Evolutionary conservation across 2,888 invertebrate genomes (phyloP), one percentile per base, ranked within the genome.

Genomic region (Cybosia mesomella): DNA sequence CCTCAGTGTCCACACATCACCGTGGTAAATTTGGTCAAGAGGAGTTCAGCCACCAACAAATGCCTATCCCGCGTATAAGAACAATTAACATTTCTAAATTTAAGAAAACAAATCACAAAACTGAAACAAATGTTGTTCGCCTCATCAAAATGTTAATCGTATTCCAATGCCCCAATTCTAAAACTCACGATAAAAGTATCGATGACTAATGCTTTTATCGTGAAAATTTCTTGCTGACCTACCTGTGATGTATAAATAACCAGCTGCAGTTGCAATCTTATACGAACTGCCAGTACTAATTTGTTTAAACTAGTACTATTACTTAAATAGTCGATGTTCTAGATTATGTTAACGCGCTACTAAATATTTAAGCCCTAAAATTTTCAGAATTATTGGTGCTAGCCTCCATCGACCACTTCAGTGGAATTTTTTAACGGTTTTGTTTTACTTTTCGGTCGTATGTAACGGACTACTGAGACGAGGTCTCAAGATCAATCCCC

Each of bases 131-230:
- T 0, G 15, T 49, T n/a, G 49, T n/a, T 49, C 49, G 49, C 49
- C 49, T 69, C 64, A 71, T 73, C 58, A 67, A 65, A 60, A 77
- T 73, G 11, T 32, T 73, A 75, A 77, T 71, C 58, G 71, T 49
- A 66, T 68, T 70, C 66, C 43, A 69, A n/a, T 36, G 54, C 36
- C 18, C 60, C 58, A 70, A 36, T 18, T 64, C 58, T 22, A 55
- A 66, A 39, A 72, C 67, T 77, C 74, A 58, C 64, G 67, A 66
- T 70, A 66, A 36, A 57, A 55, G 64, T 71, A 72, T 68, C 57
- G 43, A 72, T 54, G 68, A 53, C 15, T 55, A 21, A 68, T 49
- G n/a, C 49, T 8, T 49, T 3, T 49, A 49, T 49, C 49, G 49
- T 49, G 49, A 49, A 49, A 49, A 49, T n/a, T 18, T 49, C 8